A percentile compares a stretch with the other conserved stretches of the same genome.
Conservation (phyloP, 2,888 invertebrate genomes). For the Embidobia sp. region DNA sequence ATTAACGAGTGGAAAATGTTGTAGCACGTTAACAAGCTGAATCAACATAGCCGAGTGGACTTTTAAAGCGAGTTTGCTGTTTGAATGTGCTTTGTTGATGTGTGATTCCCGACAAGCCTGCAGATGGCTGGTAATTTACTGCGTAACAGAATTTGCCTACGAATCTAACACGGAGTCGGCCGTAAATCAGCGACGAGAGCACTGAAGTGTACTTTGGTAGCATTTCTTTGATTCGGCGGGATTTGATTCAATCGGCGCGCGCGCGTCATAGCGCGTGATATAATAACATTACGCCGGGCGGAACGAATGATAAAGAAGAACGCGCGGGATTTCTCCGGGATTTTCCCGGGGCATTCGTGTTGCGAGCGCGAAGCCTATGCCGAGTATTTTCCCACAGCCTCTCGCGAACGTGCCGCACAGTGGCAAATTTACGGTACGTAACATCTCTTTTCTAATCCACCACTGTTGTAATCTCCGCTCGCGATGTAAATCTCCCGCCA, state of each 20-base stretch:
- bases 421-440: constrained; percentile 77
- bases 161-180: constrained; percentile 25
- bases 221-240: constrained; percentile 36
- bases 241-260: constrained; percentile 42
- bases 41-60: no score
- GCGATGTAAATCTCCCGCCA: constrained; percentile 53
- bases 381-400: constrained; percentile 79
- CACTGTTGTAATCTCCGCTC: constrained; percentile 68
- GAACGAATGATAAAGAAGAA: constrained; percentile 73
- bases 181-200: constrained; percentile 48
- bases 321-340: constrained; percentile 67
- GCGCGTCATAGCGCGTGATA: constrained; percentile 65
- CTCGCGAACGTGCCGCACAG: constrained; percentile 68
- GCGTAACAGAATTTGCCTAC: constrained; percentile 21
- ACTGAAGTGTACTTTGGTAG: no score
- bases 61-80: constrained; percentile 1
- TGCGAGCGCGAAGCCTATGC: constrained; percentile 48
- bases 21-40: no score
- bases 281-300: constrained; percentile 69
- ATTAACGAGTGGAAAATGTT: no score
- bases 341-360: constrained; percentile 58
- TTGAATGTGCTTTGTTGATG: constrained; percentile 5
- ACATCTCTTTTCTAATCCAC: constrained; percentile 73
- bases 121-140: constrained; percentile 27
- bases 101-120: constrained; percentile 14